A percentile compares a stretch with the other conserved stretches of the same genome.
Evolutionary conservation across 2,888 invertebrate genomes (phyloP).

Genomic region (Endotricha flammealis): DNA sequence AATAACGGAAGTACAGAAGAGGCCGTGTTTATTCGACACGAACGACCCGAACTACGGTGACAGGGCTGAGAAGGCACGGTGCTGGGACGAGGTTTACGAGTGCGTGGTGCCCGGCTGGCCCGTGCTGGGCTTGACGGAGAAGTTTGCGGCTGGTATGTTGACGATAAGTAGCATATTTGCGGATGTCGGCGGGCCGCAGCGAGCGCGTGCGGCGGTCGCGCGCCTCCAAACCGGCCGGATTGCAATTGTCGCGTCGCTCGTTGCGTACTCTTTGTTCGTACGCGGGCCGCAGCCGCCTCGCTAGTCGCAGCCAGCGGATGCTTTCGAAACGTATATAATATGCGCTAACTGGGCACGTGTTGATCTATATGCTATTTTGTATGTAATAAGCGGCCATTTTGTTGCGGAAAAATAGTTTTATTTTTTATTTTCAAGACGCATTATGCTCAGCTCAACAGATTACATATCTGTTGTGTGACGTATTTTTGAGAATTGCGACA

Average conservation of each 20-base stretch:
- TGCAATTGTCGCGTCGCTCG: slow-evolving; percentile 54
- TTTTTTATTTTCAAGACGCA: background rate
- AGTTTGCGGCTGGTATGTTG: slow-evolving; percentile 66
- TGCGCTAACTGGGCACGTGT: slow-evolving; percentile 37
- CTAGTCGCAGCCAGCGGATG: slow-evolving; percentile 36
- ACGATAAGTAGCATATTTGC: slow-evolving; percentile 36
- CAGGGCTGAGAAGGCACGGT: slow-evolving; percentile 61
- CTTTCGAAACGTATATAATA: slow-evolving; percentile 60
- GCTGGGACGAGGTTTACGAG: slow-evolving; percentile 71
- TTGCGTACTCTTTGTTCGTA: slow-evolving; percentile 70
- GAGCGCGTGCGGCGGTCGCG: slow-evolving; percentile 25
- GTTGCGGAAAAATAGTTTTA: slow-evolving; percentile 22
- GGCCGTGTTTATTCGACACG: slow-evolving; percentile 63
- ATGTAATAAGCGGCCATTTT: slow-evolving; percentile 37
- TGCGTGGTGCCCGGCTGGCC: slow-evolving; percentile 65
- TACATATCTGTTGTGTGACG: slow-evolving; percentile 1
- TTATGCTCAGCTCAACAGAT: background rate
- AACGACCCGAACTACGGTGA: slow-evolving; percentile 65
- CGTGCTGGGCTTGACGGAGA: slow-evolving; percentile 55
- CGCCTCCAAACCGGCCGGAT: slow-evolving; percentile 40
- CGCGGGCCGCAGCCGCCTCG: slow-evolving; percentile 11
- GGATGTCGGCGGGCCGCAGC: slow-evolving; percentile 26
- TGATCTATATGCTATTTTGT: slow-evolving; percentile 26
- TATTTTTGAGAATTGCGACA: background rate
- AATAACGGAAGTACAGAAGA: slow-evolving; percentile 60